These are phyloP conservation scores for Pelmatolapia mariae DNA, from an alignment of 2,113 vertebrate species.

Conservation along the genomic window DNA sequence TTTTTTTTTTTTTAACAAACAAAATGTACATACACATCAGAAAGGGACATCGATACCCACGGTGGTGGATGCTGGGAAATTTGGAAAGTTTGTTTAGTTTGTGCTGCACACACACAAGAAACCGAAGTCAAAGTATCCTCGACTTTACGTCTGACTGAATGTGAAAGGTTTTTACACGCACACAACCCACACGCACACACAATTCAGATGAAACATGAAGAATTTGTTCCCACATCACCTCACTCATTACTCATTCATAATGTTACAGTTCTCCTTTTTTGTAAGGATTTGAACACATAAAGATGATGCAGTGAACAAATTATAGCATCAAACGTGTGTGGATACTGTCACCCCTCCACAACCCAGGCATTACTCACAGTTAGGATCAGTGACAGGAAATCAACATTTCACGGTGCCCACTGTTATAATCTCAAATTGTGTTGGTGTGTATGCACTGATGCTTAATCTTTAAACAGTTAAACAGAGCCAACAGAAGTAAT, in stretches of 20 bases:
- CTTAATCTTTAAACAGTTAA: neutral
- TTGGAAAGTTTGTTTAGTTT: neutral
- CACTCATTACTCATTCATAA: neutral
- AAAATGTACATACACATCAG: slow-evolving; percentile 9
- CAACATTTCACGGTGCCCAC: neutral
- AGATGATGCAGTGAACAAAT: neutral
- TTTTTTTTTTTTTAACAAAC: neutral
- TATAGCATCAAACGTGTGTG: neutral
- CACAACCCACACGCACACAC: neutral
- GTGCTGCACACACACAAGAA: neutral
- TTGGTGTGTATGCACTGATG: neutral
- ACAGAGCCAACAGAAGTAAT: neutral
- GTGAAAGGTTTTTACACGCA: slow-evolving; percentile 33
- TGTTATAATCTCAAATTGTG: neutral
- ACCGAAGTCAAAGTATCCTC: slow-evolving; percentile 3
- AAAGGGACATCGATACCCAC: slow-evolving; percentile 52
- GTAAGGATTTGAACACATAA: neutral
- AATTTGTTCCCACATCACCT: neutral
- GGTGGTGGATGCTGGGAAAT: slow-evolving; percentile 2
- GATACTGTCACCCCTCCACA: neutral
- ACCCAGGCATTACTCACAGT: neutral
- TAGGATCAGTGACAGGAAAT: neutral
- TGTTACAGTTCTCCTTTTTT: neutral
- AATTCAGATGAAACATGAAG: neutral
- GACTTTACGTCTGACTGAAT: slow-evolving; percentile 37